Conservation (phyloP, 2,797 vertebrate species). For the Cheirogaleus major region DNA sequence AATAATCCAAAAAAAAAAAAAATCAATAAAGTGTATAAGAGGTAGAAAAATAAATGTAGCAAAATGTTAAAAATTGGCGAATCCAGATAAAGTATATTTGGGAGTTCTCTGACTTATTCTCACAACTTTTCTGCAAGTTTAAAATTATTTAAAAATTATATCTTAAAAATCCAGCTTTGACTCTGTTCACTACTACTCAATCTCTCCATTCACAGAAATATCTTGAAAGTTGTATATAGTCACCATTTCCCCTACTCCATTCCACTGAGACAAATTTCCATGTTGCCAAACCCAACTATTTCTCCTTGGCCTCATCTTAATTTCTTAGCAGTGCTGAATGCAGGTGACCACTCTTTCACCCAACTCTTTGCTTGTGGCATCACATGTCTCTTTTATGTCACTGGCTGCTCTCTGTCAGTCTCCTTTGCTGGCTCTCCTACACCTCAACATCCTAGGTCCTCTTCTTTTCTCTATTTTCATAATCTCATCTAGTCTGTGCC, state of each 20-base stretch:
- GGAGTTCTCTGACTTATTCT: neutral
- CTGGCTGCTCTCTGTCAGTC: neutral
- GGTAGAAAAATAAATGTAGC: neutral
- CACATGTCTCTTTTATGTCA: neutral
- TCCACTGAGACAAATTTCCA: neutral
- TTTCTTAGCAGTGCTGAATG: neutral
- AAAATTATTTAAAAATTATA: neutral
- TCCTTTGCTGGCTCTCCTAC: neutral
- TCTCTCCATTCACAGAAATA: constrained; percentile 22
- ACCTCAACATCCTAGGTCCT: neutral
- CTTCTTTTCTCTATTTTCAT: neutral
- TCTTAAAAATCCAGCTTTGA: neutral
- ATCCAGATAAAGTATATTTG: neutral
- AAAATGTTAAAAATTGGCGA: neutral
- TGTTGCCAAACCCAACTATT: neutral
- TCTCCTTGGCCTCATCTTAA: neutral
- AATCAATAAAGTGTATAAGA: neutral
- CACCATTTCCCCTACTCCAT: neutral
- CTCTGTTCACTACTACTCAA: neutral
- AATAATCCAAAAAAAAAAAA: neutral
- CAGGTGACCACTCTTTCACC: neutral
- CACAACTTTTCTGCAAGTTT: neutral
- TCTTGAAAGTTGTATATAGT: neutral
- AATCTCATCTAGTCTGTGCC: neutral
- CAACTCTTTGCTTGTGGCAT: neutral